Evolutionary conservation across 2,113 vertebrate species (phyloP).

Genomic region (Saccopteryx bilineata): DNA sequence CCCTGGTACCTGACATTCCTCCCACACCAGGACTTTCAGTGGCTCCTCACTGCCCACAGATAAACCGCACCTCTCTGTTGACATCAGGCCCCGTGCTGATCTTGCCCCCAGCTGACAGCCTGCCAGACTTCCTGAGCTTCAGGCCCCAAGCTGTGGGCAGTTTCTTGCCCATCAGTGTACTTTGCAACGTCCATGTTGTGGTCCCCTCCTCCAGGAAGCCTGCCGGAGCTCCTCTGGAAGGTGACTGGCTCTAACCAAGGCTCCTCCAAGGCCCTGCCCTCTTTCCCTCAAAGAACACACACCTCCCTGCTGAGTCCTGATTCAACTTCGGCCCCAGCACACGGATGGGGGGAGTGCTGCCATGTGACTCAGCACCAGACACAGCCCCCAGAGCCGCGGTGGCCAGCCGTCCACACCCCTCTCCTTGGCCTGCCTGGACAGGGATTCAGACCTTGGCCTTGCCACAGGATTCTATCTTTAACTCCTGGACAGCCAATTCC

Average conservation of each 20-base stretch:
- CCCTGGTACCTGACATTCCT: rapidly evolving
- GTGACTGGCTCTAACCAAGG: neutral
- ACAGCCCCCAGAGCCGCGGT: rapidly evolving
- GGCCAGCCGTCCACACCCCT: neutral
- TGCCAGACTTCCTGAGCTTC: rapidly evolving
- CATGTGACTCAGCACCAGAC: neutral
- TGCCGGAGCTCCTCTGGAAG: neutral
- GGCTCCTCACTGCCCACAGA: neutral
- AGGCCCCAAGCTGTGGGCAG: too few species aligned
- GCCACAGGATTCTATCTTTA: conserved; percentile 87
- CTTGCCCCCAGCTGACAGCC: rapidly evolving
- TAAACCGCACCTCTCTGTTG: neutral
- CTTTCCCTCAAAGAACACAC: neutral
- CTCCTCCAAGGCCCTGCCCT: neutral
- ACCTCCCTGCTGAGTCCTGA: neutral
- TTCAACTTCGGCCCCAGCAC: neutral
- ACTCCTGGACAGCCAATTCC: conserved; percentile 70
- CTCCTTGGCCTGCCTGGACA: neutral
- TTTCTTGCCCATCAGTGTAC: neutral
- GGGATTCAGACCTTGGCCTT: conserved; percentile 64
- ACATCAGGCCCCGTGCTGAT: rapidly evolving
- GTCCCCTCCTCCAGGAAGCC: neutral
- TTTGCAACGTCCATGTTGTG: neutral
- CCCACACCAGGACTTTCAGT: rapidly evolving
- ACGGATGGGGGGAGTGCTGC: neutral